A percentile compares a stretch with the other conserved stretches of the same genome.
phyloP scores from a whole-genome alignment of 2,797 vertebrate genomes.

The Steatocranus sp. region DNA sequence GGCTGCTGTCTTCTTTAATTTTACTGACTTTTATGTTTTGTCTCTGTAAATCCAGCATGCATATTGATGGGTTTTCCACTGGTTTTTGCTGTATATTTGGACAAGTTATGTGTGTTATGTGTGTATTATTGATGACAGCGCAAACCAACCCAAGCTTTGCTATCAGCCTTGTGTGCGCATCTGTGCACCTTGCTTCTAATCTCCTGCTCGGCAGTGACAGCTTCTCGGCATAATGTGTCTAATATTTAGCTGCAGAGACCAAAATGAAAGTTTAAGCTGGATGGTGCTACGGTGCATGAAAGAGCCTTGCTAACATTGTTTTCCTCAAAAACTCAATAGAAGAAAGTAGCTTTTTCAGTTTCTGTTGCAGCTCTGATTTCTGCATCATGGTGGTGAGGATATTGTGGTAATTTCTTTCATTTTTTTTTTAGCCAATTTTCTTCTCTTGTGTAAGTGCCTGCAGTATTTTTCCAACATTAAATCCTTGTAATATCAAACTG shows the following conservation, averaged over 20 bases:
- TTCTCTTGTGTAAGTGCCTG: background rate
- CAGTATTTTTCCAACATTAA: background rate
- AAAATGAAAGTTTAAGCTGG: background rate
- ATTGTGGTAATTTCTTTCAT: background rate
- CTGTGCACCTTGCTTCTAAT: background rate
- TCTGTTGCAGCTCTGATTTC: background rate
- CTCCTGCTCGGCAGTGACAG: background rate
- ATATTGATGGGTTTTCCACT: background rate
- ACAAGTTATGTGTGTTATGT: background rate
- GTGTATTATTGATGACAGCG: background rate
- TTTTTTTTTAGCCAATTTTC: background rate
- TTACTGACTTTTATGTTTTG: background rate
- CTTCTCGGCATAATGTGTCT: background rate
- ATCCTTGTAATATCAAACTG: background rate
- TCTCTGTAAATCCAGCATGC: background rate
- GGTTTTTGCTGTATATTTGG: background rate
- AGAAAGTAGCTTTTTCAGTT: background rate
- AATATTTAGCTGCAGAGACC: background rate
- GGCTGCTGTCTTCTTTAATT: background rate
- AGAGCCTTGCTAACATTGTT: background rate
- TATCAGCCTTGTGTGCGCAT: background rate
- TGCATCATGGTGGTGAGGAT: background rate
- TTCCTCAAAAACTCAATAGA: background rate
- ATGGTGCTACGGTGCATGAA: background rate
- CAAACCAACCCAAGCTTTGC: background rate